These are phyloP conservation scores for Agrotis ipsilon DNA, from an alignment of 2,888 invertebrate genomes.

Conservation along the genomic window DNA sequence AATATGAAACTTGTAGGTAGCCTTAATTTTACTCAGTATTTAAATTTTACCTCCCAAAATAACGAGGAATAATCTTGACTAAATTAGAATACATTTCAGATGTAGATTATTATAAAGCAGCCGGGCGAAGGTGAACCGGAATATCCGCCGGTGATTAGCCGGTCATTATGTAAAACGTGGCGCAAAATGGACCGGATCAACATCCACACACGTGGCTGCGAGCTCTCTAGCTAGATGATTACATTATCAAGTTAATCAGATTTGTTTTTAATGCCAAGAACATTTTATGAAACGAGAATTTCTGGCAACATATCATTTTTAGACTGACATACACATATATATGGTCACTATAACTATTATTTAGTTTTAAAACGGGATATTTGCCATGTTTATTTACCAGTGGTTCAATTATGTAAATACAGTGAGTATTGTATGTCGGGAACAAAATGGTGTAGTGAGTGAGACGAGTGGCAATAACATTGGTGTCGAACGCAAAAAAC, in stretches of 20 bases:
- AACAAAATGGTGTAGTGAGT: no score
- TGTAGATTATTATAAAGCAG: not conserved
- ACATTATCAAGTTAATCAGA: not conserved
- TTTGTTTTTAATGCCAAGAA: not conserved
- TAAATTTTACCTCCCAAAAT: not conserved
- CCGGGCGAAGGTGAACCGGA: slow-evolving; percentile 42
- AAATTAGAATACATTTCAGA: slow-evolving; percentile 1
- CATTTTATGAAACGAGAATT: not conserved
- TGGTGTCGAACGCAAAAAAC: no score
- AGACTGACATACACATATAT: no score
- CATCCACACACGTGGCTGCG: slow-evolving; percentile 1
- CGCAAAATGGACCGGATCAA: slow-evolving; percentile 1
- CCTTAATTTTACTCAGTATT: not conserved
- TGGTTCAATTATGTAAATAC: no score
- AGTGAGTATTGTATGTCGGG: no score
- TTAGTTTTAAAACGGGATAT: no score
- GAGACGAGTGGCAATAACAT: no score
- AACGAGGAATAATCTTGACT: not conserved
- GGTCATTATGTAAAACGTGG: slow-evolving; percentile 72
- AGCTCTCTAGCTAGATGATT: not conserved
- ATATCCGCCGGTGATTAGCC: slow-evolving; percentile 68
- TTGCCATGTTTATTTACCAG: no score
- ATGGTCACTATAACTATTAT: no score
- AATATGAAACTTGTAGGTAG: not conserved
- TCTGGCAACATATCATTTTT: not conserved